A percentile compares a stretch with the other conserved stretches of the same genome.
These are phyloP conservation scores for Drosophila repleta DNA, from an alignment of 1,140 invertebrate species.

Conservation along the genomic window DNA sequence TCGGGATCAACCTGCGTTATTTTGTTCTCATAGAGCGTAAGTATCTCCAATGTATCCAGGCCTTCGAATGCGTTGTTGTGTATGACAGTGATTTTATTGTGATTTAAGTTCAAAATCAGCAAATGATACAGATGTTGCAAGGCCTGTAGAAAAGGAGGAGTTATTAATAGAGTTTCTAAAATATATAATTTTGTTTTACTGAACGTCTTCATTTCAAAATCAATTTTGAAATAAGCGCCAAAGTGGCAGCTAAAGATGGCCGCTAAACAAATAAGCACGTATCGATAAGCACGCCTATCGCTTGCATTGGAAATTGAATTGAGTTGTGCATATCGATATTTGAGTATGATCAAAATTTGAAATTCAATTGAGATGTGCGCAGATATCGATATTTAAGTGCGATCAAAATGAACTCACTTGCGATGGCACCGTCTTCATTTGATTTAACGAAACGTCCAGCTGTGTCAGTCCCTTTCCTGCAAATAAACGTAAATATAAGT, in stretches of 20 bases:
- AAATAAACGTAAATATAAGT: conserved; percentile 27
- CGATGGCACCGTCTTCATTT: conserved; percentile 90
- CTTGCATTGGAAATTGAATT: background rate
- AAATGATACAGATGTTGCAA: conserved; percentile 91
- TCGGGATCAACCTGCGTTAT: conserved; percentile 90
- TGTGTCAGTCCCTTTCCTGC: conserved; percentile 92
- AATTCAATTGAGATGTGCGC: background rate
- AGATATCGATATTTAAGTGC: conserved; percentile 1
- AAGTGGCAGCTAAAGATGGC: background rate
- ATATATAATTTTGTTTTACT: too few species aligned
- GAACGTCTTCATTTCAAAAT: too few species aligned
- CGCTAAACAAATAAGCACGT: background rate
- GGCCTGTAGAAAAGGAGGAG: conserved; percentile 84
- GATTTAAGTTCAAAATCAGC: conserved; percentile 94
- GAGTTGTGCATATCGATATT: background rate
- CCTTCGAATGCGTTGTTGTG: conserved; percentile 92
- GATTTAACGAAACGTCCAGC: conserved; percentile 92
- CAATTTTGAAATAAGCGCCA: background rate
- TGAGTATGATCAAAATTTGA: too few species aligned
- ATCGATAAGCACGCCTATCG: conserved; percentile 1
- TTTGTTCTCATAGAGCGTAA: conserved; percentile 95
- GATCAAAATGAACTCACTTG: conserved; percentile 52
- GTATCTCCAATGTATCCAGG: conserved; percentile 92
- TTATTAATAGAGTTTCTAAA: too few species aligned
- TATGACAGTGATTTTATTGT: conserved; percentile 92